phyloP scores from a whole-genome alignment of 2,113 vertebrate species.

The Myrmophylax atrothorax region DNA sequence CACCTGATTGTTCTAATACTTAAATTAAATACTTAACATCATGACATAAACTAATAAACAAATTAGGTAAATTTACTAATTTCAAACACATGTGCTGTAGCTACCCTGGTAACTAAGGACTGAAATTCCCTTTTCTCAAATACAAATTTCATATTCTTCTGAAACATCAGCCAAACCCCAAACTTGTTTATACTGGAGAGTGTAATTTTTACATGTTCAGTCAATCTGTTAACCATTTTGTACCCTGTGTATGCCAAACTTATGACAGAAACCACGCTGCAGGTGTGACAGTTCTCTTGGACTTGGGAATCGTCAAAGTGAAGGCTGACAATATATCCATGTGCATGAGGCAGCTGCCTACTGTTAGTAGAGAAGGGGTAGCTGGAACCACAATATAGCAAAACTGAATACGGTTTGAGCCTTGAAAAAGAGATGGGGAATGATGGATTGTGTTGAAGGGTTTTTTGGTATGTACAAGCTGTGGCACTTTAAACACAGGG shows the following conservation, averaged over 20 bases:
- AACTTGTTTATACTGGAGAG: background rate
- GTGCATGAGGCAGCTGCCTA: background rate
- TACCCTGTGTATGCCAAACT: background rate
- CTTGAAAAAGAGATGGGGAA: background rate
- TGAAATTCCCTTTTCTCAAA: background rate
- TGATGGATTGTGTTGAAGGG: background rate
- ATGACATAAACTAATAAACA: background rate
- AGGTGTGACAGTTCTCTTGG: background rate
- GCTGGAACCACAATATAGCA: background rate
- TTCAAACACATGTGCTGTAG: background rate
- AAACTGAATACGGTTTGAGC: background rate
- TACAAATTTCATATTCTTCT: background rate
- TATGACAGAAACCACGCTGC: background rate
- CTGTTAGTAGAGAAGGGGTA: background rate
- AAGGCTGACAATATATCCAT: accelerated
- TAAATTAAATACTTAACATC: background rate
- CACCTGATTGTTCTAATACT: background rate
- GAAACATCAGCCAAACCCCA: background rate
- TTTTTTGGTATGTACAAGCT: background rate
- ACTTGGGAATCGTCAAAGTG: background rate
- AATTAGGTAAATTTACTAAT: background rate
- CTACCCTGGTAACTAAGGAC: background rate
- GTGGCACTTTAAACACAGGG: background rate
- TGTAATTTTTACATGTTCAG: background rate
- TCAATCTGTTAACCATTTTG: background rate